Conservation (phyloP, 2,113 vertebrate species). For the Cinclus mexicanus region DNA sequence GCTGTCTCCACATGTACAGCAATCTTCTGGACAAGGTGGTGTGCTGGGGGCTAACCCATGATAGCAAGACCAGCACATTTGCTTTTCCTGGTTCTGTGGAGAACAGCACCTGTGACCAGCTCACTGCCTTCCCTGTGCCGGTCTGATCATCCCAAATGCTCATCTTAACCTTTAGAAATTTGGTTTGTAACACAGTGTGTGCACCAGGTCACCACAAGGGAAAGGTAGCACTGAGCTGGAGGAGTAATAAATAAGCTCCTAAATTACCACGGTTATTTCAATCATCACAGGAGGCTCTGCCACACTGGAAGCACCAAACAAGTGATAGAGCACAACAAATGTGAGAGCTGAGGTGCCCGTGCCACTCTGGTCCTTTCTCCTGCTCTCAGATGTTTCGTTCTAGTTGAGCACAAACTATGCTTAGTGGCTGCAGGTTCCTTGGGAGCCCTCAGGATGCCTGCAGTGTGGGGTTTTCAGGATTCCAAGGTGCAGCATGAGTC, state of each 20-base stretch:
- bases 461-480: neutral
- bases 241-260: neutral
- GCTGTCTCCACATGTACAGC: neutral
- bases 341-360: fast-evolving
- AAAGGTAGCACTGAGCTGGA: neutral
- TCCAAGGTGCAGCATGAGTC: fast-evolving
- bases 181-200: neutral
- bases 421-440: neutral
- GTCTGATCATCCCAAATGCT: neutral
- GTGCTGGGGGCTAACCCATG: too few species aligned
- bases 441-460: neutral
- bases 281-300: neutral
- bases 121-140: neutral
- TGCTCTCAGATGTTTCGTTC: neutral
- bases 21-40: neutral
- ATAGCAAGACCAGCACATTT: fast-evolving
- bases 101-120: neutral
- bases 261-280: neutral
- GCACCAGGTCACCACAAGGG: neutral
- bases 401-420: neutral
- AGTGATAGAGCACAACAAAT: neutral
- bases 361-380: fast-evolving
- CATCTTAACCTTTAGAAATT: neutral
- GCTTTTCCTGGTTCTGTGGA: neutral
- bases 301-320: neutral